These are phyloP conservation scores for Polymixis lichenea DNA, from an alignment of 2,888 invertebrate species.

Conservation along the genomic window DNA sequence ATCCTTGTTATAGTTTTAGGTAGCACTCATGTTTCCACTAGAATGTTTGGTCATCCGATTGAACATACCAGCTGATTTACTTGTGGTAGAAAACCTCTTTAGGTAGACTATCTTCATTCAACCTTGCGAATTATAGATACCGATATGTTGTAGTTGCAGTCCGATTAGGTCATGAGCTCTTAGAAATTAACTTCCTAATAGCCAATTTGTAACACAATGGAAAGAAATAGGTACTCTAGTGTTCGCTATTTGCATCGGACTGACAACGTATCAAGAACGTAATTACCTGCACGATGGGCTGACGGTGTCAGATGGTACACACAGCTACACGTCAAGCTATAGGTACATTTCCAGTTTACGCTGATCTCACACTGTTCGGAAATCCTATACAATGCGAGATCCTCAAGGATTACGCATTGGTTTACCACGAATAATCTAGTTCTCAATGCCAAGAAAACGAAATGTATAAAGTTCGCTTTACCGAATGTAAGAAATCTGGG, in stretches of 20 bases:
- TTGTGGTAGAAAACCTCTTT: no score
- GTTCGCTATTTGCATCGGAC: constrained; percentile 1
- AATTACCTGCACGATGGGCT: background rate
- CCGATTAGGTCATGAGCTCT: constrained; percentile 19
- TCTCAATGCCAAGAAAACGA: no score
- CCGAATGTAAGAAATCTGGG: no score
- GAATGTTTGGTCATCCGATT: constrained; percentile 2
- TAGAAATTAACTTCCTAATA: constrained; percentile 14
- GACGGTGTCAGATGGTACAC: background rate
- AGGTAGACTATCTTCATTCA: background rate
- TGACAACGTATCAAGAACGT: constrained; percentile 9
- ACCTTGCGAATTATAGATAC: constrained; percentile 2
- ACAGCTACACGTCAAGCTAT: no score
- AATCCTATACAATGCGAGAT: no score
- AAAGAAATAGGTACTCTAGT: background rate
- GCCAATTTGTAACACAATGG: constrained; percentile 35
- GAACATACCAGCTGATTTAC: background rate
- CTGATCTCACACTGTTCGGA: no score
- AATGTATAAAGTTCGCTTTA: no score
- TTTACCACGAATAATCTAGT: no score
- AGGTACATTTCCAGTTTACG: no score
- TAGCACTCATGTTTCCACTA: background rate
- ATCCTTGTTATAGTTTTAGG: constrained; percentile 21
- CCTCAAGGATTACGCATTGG: no score
- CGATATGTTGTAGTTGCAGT: background rate